Base-by-base conservation (phyloP, 2,888 invertebrate species). In the Antheraea yamamai region DNA sequence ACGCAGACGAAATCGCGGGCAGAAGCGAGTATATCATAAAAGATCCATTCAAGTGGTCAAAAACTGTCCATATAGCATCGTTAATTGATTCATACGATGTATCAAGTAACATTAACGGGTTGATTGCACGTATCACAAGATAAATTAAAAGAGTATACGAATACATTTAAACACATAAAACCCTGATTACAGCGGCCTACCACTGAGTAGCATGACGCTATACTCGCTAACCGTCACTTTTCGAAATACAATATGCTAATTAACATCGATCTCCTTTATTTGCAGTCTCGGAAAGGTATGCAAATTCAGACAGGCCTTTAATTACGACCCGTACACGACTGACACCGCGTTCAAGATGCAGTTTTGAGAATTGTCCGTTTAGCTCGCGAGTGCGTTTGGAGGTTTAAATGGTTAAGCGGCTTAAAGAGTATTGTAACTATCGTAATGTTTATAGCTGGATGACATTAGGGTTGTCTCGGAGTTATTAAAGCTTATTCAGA, bases 231-330 rank as follows among this genome's bases (percentile, higher is more conserved):
- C 92, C 93, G 89, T 94, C 94, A 94, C 93, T 92, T 92, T 93
- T 94, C 92, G 92, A 92, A 94, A 91, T 92, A 92, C 93, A 94
- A 94, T 94, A 95, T 95, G 95, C 94, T 94, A 94, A 95, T 95
- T 94, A 94, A 92, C 90, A 91, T 87, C 84, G 82, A 83, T 86
- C 88, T 92, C 92, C 89, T 91, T 90, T 88, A 90, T 90, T 90
- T 89, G 88, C 88, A 76, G 92, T 94, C 94, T 92, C 91, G 88
- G 93, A 93, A 93, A 90, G 89, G 91, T 84, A 93, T 94, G 94
- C 94, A 94, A 94, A 94, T 93, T 89, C 89, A 87, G 86, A 88
- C 86, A 85, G 85, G 80, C 86, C 92, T 94, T 94, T 95, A 95
- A 95, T 95, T 94, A 94, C 92, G 91, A 81, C 84, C 86, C 84